Percentiles rank a stretch among this genome's conserved stretches.
These are phyloP conservation scores for Montipora capitata DNA, from an alignment of 92 coral and sea anemone species.

Conservation along the genomic window DNA sequence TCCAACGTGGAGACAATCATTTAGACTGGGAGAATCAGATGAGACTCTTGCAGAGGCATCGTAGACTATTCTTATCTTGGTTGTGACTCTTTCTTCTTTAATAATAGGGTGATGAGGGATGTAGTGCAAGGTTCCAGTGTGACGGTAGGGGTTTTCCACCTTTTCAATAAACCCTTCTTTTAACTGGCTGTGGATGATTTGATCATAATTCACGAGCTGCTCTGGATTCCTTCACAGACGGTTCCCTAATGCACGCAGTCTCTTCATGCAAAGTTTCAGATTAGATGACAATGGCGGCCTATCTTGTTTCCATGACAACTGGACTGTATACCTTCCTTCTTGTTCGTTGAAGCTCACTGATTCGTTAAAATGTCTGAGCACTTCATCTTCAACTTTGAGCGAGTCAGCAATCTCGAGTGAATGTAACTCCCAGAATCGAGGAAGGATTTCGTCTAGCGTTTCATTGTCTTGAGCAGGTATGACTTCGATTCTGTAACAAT, in stretches of 20 bases:
- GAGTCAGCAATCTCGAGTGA: neutral
- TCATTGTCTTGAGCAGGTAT: conserved; percentile 13
- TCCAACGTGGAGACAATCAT: conserved; percentile 48
- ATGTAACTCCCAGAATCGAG: conserved; percentile 14
- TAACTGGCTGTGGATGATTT: conserved; percentile 5
- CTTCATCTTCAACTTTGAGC: conserved; percentile 14
- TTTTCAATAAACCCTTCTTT: neutral
- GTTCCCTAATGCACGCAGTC: neutral
- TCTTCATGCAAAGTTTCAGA: conserved; percentile 13
- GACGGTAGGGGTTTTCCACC: neutral
- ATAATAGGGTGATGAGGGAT: neutral
- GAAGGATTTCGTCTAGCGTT: conserved; percentile 12
- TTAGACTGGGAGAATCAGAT: conserved; percentile 18
- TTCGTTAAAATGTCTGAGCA: conserved; percentile 22
- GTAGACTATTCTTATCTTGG: conserved; percentile 25
- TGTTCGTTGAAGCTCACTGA: conserved; percentile 23
- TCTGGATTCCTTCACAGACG: neutral
- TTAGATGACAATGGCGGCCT: conserved; percentile 26
- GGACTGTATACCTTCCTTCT: conserved; percentile 17
- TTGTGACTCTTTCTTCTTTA: conserved; percentile 18
- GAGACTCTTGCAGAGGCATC: conserved; percentile 26
- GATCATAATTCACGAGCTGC: conserved; percentile 2
- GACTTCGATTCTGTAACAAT: conserved; percentile 22
- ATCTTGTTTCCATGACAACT: conserved; percentile 26
- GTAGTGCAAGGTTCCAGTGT: neutral